These are phyloP conservation scores for Triplophysa bombifrons DNA, from an alignment of 2,797 vertebrate genomes.

Conservation along the genomic window DNA sequence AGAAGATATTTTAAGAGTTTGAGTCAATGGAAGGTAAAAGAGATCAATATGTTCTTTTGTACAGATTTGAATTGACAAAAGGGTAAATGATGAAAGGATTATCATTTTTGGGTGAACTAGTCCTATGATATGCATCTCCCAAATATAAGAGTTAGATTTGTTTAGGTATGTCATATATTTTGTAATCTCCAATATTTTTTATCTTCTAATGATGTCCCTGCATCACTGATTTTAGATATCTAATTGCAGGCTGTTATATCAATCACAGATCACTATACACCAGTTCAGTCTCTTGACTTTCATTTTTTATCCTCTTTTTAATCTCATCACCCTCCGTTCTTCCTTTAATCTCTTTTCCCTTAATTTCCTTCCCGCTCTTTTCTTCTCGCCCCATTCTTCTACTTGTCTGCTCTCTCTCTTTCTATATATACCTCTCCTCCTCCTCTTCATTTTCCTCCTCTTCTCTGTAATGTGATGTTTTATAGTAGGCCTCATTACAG, in stretches of 20 bases:
- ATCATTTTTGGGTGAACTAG: no score
- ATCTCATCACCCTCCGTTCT: constrained; percentile 14
- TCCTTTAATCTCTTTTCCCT: constrained; percentile 17
- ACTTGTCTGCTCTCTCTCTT: constrained; percentile 17
- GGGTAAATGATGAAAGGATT: no score
- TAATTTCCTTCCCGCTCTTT: constrained; percentile 6
- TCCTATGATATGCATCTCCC: no score
- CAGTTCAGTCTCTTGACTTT: constrained; percentile 67
- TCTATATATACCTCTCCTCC: constrained; percentile 37
- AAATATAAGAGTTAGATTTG: no score
- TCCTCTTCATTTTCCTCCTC: constrained; percentile 12
- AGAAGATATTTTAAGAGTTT: no score
- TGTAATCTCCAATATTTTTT: no score
- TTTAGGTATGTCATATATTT: no score
- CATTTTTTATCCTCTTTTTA: constrained; percentile 32
- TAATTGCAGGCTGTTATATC: constrained; percentile 74
- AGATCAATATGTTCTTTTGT: no score
- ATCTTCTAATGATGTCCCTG: constrained; percentile 53
- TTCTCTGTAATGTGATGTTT: constrained; percentile 48
- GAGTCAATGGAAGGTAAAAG: no score
- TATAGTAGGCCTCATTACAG: constrained; percentile 73
- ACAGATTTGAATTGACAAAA: no score
- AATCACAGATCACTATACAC: constrained; percentile 75
- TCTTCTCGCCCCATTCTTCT: constrained; percentile 8
- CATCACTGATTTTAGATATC: constrained; percentile 69